Conservation (phyloP, 1,140 invertebrate species). For the Venturia canescens region DNA sequence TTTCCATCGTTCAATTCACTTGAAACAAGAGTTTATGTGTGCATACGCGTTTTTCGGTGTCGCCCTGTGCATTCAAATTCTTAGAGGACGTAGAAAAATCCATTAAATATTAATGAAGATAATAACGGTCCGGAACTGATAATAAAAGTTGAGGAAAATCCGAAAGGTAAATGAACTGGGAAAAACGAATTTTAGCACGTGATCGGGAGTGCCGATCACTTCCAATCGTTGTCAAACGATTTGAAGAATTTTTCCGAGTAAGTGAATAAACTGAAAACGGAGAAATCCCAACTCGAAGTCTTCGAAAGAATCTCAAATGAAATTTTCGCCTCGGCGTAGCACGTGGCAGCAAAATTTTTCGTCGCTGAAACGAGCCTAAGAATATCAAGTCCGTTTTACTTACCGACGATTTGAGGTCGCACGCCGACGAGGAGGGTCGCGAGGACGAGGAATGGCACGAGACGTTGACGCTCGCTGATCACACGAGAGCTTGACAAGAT, state of each 20-base stretch:
- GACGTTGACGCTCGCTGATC: slow-evolving; percentile 55
- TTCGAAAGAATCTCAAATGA: not conserved
- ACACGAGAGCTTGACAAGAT: slow-evolving; percentile 45
- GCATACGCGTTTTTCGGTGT: not conserved
- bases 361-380: not conserved
- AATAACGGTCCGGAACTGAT: too few relatives aligned
- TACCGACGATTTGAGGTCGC: slow-evolving; percentile 64
- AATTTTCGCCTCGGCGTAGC: not conserved
- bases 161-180: too few relatives aligned
- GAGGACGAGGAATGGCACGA: slow-evolving; percentile 61
- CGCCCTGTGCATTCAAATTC: not conserved
- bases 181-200: too few relatives aligned
- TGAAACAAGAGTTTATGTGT: slow-evolving; percentile 6
- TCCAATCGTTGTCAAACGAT: too few relatives aligned
- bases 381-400: slow-evolving; percentile 50
- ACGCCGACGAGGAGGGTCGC: slow-evolving; percentile 58
- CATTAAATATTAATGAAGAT: too few relatives aligned
- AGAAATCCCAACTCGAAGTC: not conserved
- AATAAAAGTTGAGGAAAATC: too few relatives aligned
- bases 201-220: too few relatives aligned
- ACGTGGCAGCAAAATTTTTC: not conserved
- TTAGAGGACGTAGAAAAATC: too few relatives aligned
- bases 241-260: too few relatives aligned
- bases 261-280: not conserved
- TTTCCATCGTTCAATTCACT: slow-evolving; percentile 40